Conservation (phyloP, 92 coral and sea anemone genomes). For the Epizoanthus ramosus region DNA sequence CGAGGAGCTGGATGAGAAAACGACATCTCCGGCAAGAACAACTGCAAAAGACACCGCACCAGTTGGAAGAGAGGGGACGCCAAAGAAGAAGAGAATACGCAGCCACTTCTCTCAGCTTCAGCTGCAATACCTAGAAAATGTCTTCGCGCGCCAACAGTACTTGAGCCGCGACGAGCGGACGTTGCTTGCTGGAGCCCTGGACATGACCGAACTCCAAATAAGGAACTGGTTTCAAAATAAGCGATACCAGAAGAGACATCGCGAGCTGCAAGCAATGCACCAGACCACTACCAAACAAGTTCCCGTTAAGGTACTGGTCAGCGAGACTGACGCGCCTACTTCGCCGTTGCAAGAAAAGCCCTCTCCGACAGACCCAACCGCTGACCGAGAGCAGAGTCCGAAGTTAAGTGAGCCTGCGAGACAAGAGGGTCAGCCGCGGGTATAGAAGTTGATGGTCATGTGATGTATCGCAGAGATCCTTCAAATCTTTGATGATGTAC, state of each 20-base stretch:
- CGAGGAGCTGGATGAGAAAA: background rate
- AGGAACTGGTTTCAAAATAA: conserved; percentile 91
- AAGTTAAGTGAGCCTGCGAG: background rate
- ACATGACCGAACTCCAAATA: conserved; percentile 91
- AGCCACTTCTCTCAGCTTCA: conserved; percentile 88
- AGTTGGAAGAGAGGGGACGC: conserved; percentile 6
- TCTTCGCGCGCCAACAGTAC: conserved; percentile 87
- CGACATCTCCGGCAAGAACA: conserved; percentile 15
- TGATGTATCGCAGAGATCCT: background rate
- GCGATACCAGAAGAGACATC: conserved; percentile 81
- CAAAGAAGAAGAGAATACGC: conserved; percentile 75
- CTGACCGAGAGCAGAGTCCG: background rate
- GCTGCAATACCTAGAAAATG: conserved; percentile 80
- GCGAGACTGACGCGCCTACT: conserved; percentile 12
- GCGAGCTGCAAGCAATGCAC: conserved; percentile 61
- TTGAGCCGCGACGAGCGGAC: conserved; percentile 90
- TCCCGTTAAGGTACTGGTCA: conserved; percentile 79
- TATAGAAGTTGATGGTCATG: conserved; percentile 12
- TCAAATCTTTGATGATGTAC: background rate
- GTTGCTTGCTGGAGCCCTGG: conserved; percentile 80
- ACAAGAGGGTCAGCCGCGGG: background rate
- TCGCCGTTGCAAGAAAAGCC: conserved; percentile 16
- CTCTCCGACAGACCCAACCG: background rate
- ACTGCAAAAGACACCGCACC: conserved; percentile 1
- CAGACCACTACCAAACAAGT: conserved; percentile 60